Evolutionary conservation across 2,797 vertebrate genomes (phyloP).

Genomic region (Anisognathus igniventris): DNA sequence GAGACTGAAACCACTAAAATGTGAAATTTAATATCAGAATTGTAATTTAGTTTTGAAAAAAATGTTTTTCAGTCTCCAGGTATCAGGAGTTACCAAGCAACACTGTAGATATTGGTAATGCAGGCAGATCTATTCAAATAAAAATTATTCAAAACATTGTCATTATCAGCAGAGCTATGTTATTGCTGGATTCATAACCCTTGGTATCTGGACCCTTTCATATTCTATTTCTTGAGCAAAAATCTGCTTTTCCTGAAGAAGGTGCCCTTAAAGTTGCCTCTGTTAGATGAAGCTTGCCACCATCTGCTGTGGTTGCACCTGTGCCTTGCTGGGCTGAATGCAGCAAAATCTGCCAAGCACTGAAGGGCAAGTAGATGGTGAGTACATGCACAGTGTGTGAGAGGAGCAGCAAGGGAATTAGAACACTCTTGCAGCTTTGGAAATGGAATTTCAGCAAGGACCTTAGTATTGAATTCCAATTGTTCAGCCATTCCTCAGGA

Average conservation of each 20-base stretch:
- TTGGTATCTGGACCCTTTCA: neutral
- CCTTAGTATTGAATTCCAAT: neutral
- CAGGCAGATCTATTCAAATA: neutral
- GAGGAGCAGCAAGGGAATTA: neutral
- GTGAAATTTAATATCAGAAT: neutral
- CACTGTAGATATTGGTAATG: neutral
- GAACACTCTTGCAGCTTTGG: neutral
- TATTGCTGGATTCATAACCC: slow-evolving; percentile 7
- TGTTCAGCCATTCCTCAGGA: neutral
- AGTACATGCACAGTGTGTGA: neutral
- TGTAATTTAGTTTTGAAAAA: slow-evolving; percentile 23
- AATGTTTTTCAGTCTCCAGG: neutral
- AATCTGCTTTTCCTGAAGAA: neutral
- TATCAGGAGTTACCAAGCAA: slow-evolving; percentile 50
- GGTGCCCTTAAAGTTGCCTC: neutral
- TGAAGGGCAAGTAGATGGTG: neutral
- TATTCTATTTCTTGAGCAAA: neutral
- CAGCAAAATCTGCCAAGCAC: neutral
- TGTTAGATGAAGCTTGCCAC: neutral
- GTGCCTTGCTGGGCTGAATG: neutral
- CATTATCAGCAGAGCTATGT: neutral
- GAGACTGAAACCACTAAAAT: neutral
- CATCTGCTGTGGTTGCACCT: neutral
- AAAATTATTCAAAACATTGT: neutral
- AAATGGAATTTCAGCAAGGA: neutral